phyloP scores from a whole-genome alignment of 2,113 vertebrate species.

The Cochlearius cochlearius region DNA sequence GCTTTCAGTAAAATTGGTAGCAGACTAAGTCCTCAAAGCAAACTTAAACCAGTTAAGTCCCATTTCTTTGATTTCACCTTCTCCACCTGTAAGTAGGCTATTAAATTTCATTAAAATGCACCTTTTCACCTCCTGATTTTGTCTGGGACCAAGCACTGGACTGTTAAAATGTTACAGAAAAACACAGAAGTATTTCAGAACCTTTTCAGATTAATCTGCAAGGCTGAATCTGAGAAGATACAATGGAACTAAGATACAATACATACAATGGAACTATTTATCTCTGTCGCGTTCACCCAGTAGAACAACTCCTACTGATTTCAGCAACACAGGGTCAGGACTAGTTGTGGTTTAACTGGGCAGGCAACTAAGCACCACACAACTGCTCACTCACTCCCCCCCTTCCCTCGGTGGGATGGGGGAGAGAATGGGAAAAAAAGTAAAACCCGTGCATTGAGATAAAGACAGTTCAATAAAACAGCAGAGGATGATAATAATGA shows the following conservation, averaged over 20 bases:
- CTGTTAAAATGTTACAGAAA: background rate
- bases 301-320: background rate
- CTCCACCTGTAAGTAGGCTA: background rate
- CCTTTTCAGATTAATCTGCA: background rate
- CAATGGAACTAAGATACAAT: background rate
- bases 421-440: no score
- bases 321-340: background rate
- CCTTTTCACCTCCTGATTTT: background rate
- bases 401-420: no score
- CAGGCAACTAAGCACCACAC: no score
- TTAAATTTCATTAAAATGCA: background rate
- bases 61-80: background rate
- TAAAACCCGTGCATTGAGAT: no score
- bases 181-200: background rate
- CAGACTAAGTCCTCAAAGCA: background rate
- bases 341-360: no score
- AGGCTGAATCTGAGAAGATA: background rate
- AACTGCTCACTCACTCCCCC: no score
- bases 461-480: no score
- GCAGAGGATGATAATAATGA: no score
- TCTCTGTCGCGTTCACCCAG: background rate
- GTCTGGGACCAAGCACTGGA: background rate
- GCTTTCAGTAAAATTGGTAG: background rate
- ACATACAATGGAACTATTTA: no score
- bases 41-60: background rate